A percentile compares a stretch with the other conserved stretches of the same genome.
phyloP scores from a whole-genome alignment of 2,113 vertebrate genomes.

The Ceratotherium simum region DNA sequence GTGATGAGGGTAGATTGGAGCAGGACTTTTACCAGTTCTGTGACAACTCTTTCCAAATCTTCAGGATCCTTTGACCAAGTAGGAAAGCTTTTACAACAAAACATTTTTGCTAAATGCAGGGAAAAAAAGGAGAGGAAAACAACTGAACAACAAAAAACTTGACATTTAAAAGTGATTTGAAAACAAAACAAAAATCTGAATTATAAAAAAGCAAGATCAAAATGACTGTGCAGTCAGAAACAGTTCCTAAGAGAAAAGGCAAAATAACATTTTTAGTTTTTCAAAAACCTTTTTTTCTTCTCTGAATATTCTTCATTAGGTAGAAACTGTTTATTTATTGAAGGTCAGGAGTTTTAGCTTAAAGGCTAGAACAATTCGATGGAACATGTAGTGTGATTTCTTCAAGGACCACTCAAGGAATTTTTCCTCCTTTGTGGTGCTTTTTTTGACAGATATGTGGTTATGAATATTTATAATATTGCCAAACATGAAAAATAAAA shows the following conservation, averaged over 20 bases:
- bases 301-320: conserved; percentile 61
- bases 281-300: conserved; percentile 42
- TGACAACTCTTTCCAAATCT: not conserved
- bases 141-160: conserved; percentile 57
- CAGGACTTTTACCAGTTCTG: not conserved
- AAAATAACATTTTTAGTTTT: conserved; percentile 41
- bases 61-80: not conserved
- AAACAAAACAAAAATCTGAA: conserved; percentile 67
- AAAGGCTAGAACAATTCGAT: conserved; percentile 35
- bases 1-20: not conserved
- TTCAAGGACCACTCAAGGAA: conserved; percentile 68
- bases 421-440: conserved; percentile 25
- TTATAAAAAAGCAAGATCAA: conserved; percentile 54
- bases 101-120: not conserved
- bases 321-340: conserved; percentile 60
- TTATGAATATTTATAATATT: conserved; percentile 76
- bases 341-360: conserved; percentile 73
- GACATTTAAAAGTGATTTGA: conserved; percentile 68
- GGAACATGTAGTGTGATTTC: conserved; percentile 52
- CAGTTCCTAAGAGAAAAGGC: conserved; percentile 43
- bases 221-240: conserved; percentile 38
- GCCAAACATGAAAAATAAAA: conserved; percentile 72
- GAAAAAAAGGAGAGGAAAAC: not conserved
- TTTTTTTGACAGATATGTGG: conserved; percentile 43
- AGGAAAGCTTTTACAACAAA: not conserved